Evolutionary conservation across 2,113 vertebrate species (phyloP).

Genomic region (Cololabis saira): DNA sequence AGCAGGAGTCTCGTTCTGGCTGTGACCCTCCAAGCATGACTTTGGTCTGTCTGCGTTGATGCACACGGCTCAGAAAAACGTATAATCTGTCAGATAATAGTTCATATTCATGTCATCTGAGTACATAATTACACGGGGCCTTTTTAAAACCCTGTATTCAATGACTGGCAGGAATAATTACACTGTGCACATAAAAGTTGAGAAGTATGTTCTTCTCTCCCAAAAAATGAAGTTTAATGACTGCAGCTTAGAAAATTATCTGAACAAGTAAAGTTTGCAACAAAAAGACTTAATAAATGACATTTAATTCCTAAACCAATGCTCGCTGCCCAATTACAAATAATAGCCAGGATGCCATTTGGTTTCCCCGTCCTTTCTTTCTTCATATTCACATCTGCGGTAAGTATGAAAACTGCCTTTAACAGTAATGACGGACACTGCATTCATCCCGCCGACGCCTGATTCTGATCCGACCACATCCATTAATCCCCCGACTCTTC

Average conservation of each 20-base stretch:
- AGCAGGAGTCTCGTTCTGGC: neutral
- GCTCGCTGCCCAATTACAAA: slow-evolving; percentile 44
- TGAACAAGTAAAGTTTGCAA: neutral
- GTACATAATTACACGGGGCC: neutral
- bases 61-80: neutral
- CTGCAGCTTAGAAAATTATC: slow-evolving; percentile 5
- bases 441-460: slow-evolving; percentile 11
- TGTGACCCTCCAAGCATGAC: neutral
- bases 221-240: slow-evolving; percentile 8
- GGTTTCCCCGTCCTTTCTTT: slow-evolving; percentile 19
- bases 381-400: slow-evolving; percentile 11
- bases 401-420: slow-evolving; percentile 3
- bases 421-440: slow-evolving; percentile 7
- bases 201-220: neutral
- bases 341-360: slow-evolving; percentile 33
- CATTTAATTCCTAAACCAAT: slow-evolving; percentile 21
- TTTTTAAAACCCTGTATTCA: no score
- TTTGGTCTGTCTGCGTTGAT: neutral
- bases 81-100: neutral
- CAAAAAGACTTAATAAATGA: slow-evolving; percentile 11
- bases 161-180: neutral
- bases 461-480: slow-evolving; percentile 21
- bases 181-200: neutral
- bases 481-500: neutral
- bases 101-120: neutral